Evolutionary conservation across 2,113 vertebrate species (phyloP), one percentile per base, ranked within the genome.

Genomic region (Dipodomys merriami): DNA sequence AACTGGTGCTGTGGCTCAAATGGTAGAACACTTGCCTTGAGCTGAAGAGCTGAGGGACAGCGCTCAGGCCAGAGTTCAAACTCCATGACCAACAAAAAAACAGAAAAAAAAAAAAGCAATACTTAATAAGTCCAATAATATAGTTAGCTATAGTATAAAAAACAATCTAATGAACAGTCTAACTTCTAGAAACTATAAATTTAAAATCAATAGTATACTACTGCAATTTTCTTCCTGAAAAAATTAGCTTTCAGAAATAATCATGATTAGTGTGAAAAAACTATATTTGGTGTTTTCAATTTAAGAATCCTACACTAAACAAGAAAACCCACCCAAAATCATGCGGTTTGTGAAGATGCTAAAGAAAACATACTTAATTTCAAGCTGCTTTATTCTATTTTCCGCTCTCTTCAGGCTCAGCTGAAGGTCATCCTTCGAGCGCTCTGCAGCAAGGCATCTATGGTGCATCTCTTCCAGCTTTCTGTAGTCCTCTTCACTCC

Each of bases 391-490:
- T 71, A 99, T 97, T 97, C 98, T 99, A 94, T 98, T 99, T 97
- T 99, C 98, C 49, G 98, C 98, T 94, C 96, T 98, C 95, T 99
- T 98, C 9, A 99, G 98, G 67, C 97, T 98, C 81, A 99, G 96
- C 91, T 98, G 98, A 83, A 99, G 97, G 83, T 99, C 99, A 78
- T 99, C 98, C 96, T 98, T 99, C 53, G 98, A 93, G 93, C 98
- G 97, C 96, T 99, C 99, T 80, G 98, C 98, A 80, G 97, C 96
- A 15, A 99, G 97, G 76, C 98, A 99, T 90, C 99, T 98, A 92
- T 99, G 98, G 94, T 99, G 98, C 96, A 99, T 98, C 67, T 98
- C 98, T 93, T 99, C 99, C 0, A 99, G 97, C 97, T 98, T 99
- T 96, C 98, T 98, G 20, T 96, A 97, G 96, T 99, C 98, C 65